A percentile compares a stretch with the other conserved stretches of the same genome.
phyloP scores from a whole-genome alignment of 2,113 vertebrate species.

The Tenebrosternarchus preto region DNA sequence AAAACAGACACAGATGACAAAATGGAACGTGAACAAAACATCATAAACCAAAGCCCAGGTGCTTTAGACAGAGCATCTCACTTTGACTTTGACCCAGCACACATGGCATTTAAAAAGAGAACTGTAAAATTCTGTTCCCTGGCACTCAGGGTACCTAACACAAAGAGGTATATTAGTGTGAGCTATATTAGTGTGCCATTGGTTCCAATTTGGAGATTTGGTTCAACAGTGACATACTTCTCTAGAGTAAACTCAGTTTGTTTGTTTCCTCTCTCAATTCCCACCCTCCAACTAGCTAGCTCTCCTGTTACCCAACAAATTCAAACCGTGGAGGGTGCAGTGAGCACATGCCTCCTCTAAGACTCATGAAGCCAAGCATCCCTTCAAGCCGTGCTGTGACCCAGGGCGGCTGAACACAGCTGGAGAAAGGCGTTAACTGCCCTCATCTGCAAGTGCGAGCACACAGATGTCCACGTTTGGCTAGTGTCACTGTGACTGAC shows the following conservation, averaged over 20 bases:
- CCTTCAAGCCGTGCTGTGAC: too few relatives aligned
- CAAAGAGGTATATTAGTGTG: neutral
- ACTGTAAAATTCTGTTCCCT: neutral
- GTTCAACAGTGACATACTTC: neutral
- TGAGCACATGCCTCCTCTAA: too few relatives aligned
- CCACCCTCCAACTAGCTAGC: too few relatives aligned
- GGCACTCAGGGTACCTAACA: neutral
- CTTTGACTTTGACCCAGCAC: neutral
- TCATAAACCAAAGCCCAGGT: conserved; percentile 15
- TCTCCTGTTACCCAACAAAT: too few relatives aligned
- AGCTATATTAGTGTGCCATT: neutral
- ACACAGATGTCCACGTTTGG: too few relatives aligned
- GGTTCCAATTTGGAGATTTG: neutral
- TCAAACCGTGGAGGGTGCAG: too few relatives aligned
- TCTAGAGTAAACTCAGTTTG: conserved; percentile 14
- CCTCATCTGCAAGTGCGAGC: too few relatives aligned
- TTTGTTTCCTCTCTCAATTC: too few relatives aligned
- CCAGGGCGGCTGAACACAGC: too few relatives aligned
- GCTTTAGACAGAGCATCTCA: neutral
- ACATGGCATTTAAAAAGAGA: neutral
- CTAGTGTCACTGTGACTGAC: too few relatives aligned
- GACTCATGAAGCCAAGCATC: too few relatives aligned
- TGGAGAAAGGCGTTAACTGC: too few relatives aligned
- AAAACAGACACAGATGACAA: conserved; percentile 27
- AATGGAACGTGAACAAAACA: conserved; percentile 24